A percentile compares a stretch with the other conserved stretches of the same genome.
Conservation (phyloP, 2,113 vertebrate genomes). For the Marmota flaviventris region DNA sequence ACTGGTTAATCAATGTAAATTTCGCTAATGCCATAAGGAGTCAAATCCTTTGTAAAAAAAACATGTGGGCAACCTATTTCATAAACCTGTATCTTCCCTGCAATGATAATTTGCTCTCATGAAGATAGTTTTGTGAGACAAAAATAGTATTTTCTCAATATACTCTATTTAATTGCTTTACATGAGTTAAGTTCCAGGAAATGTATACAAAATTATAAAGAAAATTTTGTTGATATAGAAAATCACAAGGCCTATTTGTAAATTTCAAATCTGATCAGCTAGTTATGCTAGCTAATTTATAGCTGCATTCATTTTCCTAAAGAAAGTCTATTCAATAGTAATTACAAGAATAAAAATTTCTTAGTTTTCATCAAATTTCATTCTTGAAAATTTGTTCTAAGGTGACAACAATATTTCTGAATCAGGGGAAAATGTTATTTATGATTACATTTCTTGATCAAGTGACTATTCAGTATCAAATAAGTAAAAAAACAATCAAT, state of each 20-base stretch:
- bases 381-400: slow-evolving; percentile 17
- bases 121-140: neutral
- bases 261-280: neutral
- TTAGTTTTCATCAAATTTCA: slow-evolving; percentile 4
- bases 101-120: neutral
- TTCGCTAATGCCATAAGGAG: slow-evolving; percentile 73
- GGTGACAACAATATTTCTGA: neutral
- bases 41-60: slow-evolving; percentile 68
- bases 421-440: neutral
- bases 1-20: slow-evolving; percentile 71
- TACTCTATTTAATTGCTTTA: neutral
- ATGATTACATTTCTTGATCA: neutral
- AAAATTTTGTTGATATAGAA: neutral
- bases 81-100: neutral
- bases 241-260: neutral
- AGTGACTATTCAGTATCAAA: neutral
- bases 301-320: neutral
- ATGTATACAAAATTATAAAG: neutral
- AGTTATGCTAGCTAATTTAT: neutral
- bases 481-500: slow-evolving; percentile 12
- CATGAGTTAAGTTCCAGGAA: neutral
- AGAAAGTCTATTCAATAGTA: neutral
- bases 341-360: neutral
- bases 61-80: neutral
- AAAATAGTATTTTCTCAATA: slow-evolving; percentile 20